These are phyloP conservation scores for Mohoua ochrocephala DNA, from an alignment of 2,113 vertebrate species.

Conservation along the genomic window DNA sequence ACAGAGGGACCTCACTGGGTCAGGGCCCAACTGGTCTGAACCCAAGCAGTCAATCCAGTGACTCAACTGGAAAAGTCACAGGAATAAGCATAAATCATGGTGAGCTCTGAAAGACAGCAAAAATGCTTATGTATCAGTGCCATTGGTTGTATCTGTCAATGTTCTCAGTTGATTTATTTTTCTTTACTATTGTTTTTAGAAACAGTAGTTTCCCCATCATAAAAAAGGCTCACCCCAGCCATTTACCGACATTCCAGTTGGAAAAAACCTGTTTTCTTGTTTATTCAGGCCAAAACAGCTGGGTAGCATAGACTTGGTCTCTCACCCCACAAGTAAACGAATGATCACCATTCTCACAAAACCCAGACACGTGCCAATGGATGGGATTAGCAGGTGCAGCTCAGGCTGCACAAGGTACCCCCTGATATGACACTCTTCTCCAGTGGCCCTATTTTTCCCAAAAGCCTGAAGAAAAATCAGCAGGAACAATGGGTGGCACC, in stretches of 20 bases:
- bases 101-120: background rate
- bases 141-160: rapidly evolving
- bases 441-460: background rate
- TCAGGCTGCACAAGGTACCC: background rate
- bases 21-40: no score
- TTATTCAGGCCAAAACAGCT: background rate
- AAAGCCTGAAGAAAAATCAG: background rate
- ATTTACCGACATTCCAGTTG: background rate
- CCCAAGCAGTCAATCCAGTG: background rate
- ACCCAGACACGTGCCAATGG: background rate
- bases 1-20: background rate
- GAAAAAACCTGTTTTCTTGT: background rate
- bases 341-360: background rate
- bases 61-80: background rate
- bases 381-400: background rate
- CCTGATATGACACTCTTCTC: background rate
- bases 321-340: background rate
- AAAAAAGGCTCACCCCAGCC: background rate
- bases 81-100: background rate
- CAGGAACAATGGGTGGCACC: background rate
- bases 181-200: background rate
- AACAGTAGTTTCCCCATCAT: background rate
- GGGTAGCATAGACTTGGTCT: background rate
- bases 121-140: background rate
- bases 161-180: background rate